phyloP scores from a whole-genome alignment of 1,140 invertebrate species.

The Triops longicaudatus region DNA sequence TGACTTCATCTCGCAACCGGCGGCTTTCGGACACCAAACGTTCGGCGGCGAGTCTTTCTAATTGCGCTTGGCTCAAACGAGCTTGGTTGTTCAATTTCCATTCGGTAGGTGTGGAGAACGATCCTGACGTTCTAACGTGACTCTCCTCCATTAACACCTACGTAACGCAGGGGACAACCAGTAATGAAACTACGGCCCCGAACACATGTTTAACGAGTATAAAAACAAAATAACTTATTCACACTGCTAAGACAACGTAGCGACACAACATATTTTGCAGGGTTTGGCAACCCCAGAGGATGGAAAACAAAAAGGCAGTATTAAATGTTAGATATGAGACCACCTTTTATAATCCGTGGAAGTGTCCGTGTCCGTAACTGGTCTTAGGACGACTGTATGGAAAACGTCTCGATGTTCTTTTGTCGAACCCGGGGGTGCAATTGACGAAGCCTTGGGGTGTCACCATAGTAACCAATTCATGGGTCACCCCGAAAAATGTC shows the following conservation, averaged over 20 bases:
- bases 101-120: constrained; percentile 27
- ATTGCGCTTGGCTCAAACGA: constrained; percentile 23
- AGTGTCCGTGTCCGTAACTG: not conserved
- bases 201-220: too few relatives aligned
- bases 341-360: not conserved
- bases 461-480: constrained; percentile 15
- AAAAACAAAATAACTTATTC: too few relatives aligned
- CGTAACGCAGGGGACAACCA: not conserved
- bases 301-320: too few relatives aligned
- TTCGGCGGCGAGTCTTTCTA: constrained; percentile 25
- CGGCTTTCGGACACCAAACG: constrained; percentile 23
- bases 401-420: not conserved
- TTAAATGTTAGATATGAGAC: too few relatives aligned
- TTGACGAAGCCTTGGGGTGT: constrained; percentile 8
- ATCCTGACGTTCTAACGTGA: constrained; percentile 1
- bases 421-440: not conserved
- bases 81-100: constrained; percentile 27
- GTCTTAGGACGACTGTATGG: not conserved
- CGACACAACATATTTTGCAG: too few relatives aligned
- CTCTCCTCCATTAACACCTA: constrained; percentile 11
- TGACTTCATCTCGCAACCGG: constrained; percentile 25
- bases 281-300: too few relatives aligned
- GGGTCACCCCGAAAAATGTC: constrained; percentile 1
- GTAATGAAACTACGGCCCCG: not conserved
- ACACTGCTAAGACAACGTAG: too few relatives aligned